These are phyloP conservation scores for Bugula neritina DNA, from an alignment of 2,888 invertebrate genomes.

Conservation along the genomic window DNA sequence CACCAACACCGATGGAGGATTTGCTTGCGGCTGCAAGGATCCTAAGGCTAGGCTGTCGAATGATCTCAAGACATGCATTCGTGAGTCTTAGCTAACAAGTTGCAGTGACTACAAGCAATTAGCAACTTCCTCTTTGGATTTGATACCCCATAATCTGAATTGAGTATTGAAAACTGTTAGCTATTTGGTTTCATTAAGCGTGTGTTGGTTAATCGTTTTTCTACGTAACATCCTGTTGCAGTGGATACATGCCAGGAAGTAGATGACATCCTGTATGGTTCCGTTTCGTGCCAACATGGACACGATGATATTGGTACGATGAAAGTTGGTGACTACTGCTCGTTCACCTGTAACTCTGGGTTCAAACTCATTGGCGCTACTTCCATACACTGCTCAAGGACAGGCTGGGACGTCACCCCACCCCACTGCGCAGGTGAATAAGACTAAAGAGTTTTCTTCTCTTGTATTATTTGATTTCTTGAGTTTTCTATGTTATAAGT, in stretches of 20 bases:
- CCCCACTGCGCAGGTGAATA: slow-evolving; percentile 5
- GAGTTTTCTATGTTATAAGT: too few species aligned
- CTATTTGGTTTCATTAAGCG: too few species aligned
- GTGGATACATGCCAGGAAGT: slow-evolving; percentile 16
- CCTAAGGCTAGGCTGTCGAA: slow-evolving; percentile 3
- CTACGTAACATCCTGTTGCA: not conserved
- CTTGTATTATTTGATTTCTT: too few species aligned
- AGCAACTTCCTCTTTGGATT: too few species aligned
- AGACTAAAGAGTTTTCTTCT: too few species aligned
- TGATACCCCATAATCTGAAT: too few species aligned
- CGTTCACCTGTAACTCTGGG: slow-evolving; percentile 14
- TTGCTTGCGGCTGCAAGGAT: not conserved
- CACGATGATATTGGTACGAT: not conserved
- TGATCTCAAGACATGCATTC: slow-evolving; percentile 4
- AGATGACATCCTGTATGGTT: not conserved
- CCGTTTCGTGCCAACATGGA: not conserved
- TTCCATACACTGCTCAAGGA: not conserved
- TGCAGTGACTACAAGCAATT: too few species aligned
- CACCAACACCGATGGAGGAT: not conserved
- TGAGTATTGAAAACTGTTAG: too few species aligned
- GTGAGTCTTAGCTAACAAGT: too few species aligned
- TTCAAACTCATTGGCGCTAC: not conserved
- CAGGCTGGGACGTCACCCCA: not conserved
- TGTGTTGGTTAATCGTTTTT: too few species aligned
- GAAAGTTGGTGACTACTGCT: slow-evolving; percentile 15